phyloP scores from a whole-genome alignment of 2,113 vertebrate genomes.

The Oreochromis niloticus region DNA sequence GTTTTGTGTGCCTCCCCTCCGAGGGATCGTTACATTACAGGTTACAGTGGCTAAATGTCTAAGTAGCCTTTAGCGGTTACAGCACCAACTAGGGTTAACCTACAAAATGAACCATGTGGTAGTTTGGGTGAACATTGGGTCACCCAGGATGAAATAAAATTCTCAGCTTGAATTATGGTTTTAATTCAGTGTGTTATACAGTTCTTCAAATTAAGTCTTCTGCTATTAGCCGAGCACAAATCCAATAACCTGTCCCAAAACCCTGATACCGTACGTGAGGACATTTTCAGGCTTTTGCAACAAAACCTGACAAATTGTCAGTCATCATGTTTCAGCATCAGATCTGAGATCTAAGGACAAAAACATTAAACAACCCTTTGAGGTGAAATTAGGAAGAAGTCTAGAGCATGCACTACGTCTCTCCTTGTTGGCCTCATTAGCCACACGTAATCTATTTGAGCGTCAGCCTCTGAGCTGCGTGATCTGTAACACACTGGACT shows the following conservation, averaged over 20 bases:
- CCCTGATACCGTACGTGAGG: not conserved
- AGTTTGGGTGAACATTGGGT: not conserved
- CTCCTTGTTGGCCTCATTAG: not conserved
- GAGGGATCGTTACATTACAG: not conserved
- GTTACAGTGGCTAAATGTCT: not conserved
- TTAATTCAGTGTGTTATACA: not conserved
- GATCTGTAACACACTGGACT: not conserved
- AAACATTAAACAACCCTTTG: not conserved
- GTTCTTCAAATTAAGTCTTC: not conserved
- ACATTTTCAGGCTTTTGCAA: not conserved
- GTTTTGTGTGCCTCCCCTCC: not conserved
- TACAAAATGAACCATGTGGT: not conserved
- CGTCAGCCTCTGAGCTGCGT: not conserved
- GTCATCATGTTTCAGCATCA: not conserved
- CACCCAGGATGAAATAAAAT: not conserved
- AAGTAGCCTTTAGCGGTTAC: not conserved
- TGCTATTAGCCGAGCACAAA: not conserved
- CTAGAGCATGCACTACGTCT: not conserved
- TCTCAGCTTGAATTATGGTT: not conserved
- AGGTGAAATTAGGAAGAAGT: not conserved
- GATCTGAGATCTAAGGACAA: not conserved
- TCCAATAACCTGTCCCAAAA: not conserved
- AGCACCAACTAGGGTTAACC: not conserved
- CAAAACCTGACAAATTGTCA: not conserved
- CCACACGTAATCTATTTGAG: not conserved